Evolutionary conservation across 1,140 invertebrate species (phyloP).

Genomic region (Matsumurasca onukii): DNA sequence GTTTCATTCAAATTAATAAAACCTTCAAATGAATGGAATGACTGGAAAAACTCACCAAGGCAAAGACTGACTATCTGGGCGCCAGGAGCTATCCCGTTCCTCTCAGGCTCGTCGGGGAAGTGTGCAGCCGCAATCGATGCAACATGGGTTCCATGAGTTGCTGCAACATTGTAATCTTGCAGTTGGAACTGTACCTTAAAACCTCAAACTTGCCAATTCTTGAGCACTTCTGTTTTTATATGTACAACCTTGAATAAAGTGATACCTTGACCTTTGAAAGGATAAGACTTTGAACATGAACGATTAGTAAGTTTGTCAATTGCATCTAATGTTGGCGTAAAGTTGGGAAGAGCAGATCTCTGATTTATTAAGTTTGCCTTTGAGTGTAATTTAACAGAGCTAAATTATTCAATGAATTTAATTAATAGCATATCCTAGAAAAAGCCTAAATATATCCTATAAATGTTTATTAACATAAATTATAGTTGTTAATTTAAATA

Average conservation of each 20-base stretch:
- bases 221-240: no score
- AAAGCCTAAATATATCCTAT: neutral
- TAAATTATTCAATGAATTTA: neutral
- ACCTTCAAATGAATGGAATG: no score
- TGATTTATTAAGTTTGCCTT: no score
- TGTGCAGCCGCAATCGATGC: constrained; percentile 92
- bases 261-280: no score
- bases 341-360: no score
- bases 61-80: constrained; percentile 93
- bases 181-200: no score
- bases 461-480: neutral
- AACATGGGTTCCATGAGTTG: constrained; percentile 95
- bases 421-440: neutral
- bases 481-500: neutral
- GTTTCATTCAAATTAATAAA: no score
- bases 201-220: no score
- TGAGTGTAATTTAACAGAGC: neutral
- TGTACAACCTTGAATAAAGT: no score
- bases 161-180: constrained; percentile 54
- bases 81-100: constrained; percentile 94
- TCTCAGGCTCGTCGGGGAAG: constrained; percentile 86
- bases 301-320: no score
- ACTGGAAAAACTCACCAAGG: constrained; percentile 66
- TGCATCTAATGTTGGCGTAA: no score
- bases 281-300: no score